A percentile compares a stretch with the other conserved stretches of the same genome.
Conservation (phyloP, 2,113 vertebrate genomes). For the Lasiurus cinereus region DNA sequence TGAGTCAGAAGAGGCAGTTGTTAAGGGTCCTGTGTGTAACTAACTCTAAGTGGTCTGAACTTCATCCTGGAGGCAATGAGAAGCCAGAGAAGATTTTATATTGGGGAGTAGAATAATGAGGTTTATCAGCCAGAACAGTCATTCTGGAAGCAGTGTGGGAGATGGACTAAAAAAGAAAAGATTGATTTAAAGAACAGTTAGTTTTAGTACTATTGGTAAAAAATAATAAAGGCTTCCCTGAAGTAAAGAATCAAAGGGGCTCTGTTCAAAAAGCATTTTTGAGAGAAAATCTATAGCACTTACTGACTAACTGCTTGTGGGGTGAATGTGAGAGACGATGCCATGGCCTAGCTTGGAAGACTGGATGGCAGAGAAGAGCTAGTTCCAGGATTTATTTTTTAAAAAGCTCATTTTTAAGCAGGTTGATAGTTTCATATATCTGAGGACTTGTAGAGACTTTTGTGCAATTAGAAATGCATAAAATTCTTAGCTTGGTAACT, state of each 20-base stretch:
- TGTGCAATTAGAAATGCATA: slow-evolving; percentile 1
- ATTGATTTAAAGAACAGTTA: neutral
- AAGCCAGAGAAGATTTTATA: neutral
- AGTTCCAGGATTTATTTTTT: too few relatives aligned
- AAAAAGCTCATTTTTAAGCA: slow-evolving; percentile 49
- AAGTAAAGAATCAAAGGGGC: slow-evolving; percentile 7
- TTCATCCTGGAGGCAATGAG: neutral
- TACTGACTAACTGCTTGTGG: neutral
- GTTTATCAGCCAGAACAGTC: neutral
- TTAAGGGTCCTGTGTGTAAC: neutral
- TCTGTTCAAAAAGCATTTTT: slow-evolving; percentile 12
- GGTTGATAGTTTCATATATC: neutral
- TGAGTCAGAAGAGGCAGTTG: neutral
- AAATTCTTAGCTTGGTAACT: slow-evolving; percentile 3
- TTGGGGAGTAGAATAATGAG: neutral
- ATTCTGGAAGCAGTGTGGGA: neutral
- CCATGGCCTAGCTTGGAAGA: neutral
- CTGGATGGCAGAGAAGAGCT: neutral
- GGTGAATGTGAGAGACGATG: neutral
- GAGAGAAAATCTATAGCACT: neutral
- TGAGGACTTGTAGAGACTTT: neutral
- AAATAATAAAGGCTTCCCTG: neutral
- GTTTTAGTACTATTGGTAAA: neutral
- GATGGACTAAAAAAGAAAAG: slow-evolving; percentile 7
- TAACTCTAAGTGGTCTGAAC: neutral